phyloP scores from a whole-genome alignment of 2,888 invertebrate species.

The Lutraria lutraria region DNA sequence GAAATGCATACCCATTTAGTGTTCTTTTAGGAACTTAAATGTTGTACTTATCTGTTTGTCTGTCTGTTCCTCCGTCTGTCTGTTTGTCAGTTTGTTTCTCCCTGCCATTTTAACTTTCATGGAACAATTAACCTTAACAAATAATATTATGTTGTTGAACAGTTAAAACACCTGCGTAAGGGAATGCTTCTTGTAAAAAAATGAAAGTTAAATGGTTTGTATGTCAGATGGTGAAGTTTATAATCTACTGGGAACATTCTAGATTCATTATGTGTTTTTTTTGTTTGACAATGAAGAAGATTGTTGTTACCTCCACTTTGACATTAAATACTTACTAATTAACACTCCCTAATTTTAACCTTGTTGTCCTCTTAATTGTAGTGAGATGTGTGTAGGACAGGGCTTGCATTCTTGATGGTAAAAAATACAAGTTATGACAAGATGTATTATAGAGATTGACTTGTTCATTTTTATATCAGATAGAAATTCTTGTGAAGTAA shows the following conservation, averaged over 20 bases:
- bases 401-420: not conserved
- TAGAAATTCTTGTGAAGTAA: not conserved
- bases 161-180: not conserved
- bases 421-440: not conserved
- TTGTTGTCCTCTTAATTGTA: not conserved
- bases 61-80: too few species aligned
- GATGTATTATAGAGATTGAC: not conserved
- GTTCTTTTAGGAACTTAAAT: too few species aligned
- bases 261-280: slow-evolving; percentile 4
- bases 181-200: not conserved
- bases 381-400: not conserved
- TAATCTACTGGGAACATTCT: not conserved
- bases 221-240: not conserved
- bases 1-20: too few species aligned
- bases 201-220: slow-evolving; percentile 9
- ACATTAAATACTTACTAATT: not conserved
- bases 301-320: not conserved
- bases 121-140: not conserved
- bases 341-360: slow-evolving; percentile 16
- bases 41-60: too few species aligned
- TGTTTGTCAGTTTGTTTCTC: too few species aligned
- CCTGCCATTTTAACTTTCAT: not conserved
- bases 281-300: not conserved
- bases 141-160: not conserved
- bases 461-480: not conserved